Conservation (phyloP, 2,888 invertebrate species). For the Heteromurus nitidus region DNA sequence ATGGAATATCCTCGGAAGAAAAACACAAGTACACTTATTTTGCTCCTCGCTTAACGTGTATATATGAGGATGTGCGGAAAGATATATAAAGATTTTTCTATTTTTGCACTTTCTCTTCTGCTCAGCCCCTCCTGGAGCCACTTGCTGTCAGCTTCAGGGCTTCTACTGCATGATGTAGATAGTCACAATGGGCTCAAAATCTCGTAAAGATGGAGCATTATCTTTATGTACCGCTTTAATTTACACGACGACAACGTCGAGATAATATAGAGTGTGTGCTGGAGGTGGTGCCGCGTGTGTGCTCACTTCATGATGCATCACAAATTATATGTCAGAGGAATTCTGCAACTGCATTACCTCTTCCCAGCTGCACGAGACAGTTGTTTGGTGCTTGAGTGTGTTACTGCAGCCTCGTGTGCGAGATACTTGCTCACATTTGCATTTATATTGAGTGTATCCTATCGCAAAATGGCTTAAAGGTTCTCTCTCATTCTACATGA, state of each 20-base stretch:
- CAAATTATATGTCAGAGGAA: neutral
- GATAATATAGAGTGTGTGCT: slow-evolving; percentile 9
- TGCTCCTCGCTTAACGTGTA: too few relatives aligned
- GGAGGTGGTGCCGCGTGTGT: too few relatives aligned
- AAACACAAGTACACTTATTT: too few relatives aligned
- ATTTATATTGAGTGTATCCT: neutral
- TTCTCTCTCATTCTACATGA: too few relatives aligned
- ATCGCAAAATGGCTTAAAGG: slow-evolving; percentile 16
- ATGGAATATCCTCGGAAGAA: too few relatives aligned
- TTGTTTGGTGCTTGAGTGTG: neutral
- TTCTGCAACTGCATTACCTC: neutral
- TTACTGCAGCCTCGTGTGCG: too few relatives aligned
- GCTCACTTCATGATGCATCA: slow-evolving; percentile 27
- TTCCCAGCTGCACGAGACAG: neutral
- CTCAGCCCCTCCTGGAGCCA: slow-evolving; percentile 54
- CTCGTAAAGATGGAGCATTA: slow-evolving; percentile 59
- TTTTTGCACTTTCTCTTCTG: neutral
- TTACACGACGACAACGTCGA: slow-evolving; percentile 6
- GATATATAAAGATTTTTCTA: neutral
- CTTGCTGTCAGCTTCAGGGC: slow-evolving; percentile 59
- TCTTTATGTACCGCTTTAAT: slow-evolving; percentile 51
- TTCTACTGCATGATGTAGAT: slow-evolving; percentile 51
- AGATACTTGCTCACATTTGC: neutral
- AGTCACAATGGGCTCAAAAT: slow-evolving; percentile 56
- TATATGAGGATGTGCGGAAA: neutral